Evolutionary conservation across 2,113 vertebrate genomes (phyloP).

Genomic region (Antechinus flavipes): DNA sequence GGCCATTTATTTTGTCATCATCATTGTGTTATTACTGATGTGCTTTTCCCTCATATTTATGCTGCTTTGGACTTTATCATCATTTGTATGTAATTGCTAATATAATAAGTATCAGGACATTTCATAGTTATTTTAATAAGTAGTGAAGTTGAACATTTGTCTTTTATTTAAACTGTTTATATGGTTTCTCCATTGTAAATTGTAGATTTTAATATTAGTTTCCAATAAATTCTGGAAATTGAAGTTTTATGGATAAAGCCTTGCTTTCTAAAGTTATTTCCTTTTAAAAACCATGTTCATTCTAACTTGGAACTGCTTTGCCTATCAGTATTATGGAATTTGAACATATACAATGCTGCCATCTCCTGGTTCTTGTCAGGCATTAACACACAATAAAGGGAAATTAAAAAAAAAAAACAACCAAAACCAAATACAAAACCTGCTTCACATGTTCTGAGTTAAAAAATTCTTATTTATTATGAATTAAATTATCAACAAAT

Average conservation of each 20-base stretch:
- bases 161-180: neutral
- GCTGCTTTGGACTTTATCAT: neutral
- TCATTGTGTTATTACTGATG: neutral
- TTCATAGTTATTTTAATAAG: neutral
- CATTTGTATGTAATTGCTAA: neutral
- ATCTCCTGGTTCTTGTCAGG: neutral
- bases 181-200: neutral
- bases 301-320: neutral
- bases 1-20: neutral
- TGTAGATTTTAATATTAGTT: neutral
- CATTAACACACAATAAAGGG: neutral
- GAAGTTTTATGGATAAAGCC: neutral
- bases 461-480: neutral
- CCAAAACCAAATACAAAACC: too few relatives aligned
- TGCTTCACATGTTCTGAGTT: neutral
- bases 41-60: neutral
- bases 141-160: neutral
- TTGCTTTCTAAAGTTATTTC: neutral
- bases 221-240: neutral
- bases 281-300: neutral
- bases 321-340: neutral
- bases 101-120: neutral
- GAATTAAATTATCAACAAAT: neutral
- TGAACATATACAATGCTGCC: neutral
- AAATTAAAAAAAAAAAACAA: neutral